Evolutionary conservation across 2,113 vertebrate species (phyloP), one percentile per base, ranked within the genome.

Genomic region (Sturnus vulgaris): DNA sequence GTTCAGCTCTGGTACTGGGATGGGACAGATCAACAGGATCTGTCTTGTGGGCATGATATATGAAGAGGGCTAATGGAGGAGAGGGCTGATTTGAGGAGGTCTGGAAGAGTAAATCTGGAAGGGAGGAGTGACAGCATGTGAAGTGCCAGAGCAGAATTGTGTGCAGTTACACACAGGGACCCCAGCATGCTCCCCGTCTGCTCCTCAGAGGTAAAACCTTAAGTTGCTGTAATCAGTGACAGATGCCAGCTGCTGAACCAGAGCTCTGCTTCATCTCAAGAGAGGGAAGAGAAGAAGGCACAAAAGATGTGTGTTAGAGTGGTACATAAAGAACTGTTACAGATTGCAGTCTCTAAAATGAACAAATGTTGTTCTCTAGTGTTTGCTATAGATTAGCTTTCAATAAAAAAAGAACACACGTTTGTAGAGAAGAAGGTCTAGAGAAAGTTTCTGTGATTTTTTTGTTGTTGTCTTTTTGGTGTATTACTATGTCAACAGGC

Each of bases 391-490:
- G 56, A n/a, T n/a, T 27, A 90, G 60, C 11, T 95, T 95, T 73
- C 82, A 64, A 89, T 83, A 65, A 24, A 84, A 37, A 86, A 84
- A 25, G 5, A 65, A 49, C 33, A 11, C 28, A 64, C 71, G 35
- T 89, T 61, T 81, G 83, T 59, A 93, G 92, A 95, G 70, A 95
- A 92, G 61, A 86, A 88, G 60, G 84, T 57, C 90, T 91, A 70
- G 82, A 94, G 89, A 96, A 92, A 78, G 92, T 57, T 18, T 69
- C 31, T 70, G 89, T 83, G 88, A 90, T 93, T 97, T 95, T 88
- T 90, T 55, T 42, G 13, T 42, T 42, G 40, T 42, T 42, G 15
- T 15, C 14, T n/a, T 88, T 93, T 94, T 95, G 73, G 42, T 91
- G 39, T 94, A 68, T 63, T 94, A 25, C 28, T 46, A 20, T 88